A percentile compares a stretch with the other conserved stretches of the same genome.
Conservation (phyloP, 35 echinoderm and acorn worm genomes). For the Holothuria glaberrima region DNA sequence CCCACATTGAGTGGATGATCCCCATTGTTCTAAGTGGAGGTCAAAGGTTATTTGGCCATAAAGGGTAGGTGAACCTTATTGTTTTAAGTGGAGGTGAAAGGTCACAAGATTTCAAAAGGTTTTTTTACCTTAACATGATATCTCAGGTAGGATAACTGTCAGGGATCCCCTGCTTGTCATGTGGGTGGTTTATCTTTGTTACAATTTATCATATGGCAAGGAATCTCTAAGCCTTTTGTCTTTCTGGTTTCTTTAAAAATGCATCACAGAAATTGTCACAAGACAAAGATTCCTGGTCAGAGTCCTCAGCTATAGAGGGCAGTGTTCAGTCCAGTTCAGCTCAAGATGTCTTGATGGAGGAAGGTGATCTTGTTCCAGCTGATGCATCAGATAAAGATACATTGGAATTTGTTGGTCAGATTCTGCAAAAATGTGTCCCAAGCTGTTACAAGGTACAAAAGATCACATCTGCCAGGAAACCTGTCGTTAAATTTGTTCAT, state of each 20-base stretch:
- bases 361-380: slow-evolving; percentile 16
- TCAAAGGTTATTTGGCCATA: no score
- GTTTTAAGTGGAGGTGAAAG: no score
- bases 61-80: no score
- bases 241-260: slow-evolving; percentile 3
- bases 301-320: not conserved
- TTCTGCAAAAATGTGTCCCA: slow-evolving; percentile 85
- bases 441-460: slow-evolving; percentile 71
- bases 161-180: no score
- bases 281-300: not conserved
- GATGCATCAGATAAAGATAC: slow-evolving; percentile 47
- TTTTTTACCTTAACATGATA: no score
- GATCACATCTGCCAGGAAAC: slow-evolving; percentile 73
- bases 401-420: slow-evolving; percentile 68
- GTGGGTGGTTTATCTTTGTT: no score
- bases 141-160: no score
- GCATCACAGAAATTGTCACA: not conserved
- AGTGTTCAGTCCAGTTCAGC: not conserved
- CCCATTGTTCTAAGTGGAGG: no score
- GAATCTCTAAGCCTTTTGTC: no score
- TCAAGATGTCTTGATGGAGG: not conserved
- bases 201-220: no score
- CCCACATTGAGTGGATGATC: no score
- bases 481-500: slow-evolving; percentile 89
- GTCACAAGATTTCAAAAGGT: no score